phyloP scores from a whole-genome alignment of 2,888 invertebrate species.

The Clusia tigrina region DNA sequence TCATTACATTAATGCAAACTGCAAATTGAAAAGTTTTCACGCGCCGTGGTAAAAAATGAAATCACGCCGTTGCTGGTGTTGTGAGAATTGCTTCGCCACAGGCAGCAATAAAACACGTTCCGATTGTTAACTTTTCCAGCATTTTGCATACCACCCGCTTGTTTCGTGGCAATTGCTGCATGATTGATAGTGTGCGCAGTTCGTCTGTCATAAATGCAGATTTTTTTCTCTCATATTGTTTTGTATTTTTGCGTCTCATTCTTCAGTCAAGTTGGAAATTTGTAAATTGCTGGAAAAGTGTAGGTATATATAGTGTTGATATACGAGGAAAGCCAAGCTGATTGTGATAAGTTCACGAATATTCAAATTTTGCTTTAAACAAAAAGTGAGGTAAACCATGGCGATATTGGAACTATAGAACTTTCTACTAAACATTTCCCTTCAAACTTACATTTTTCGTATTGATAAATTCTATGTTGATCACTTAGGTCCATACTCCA shows the following conservation, averaged over 20 bases:
- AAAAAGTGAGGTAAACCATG: too few species aligned
- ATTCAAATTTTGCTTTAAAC: too few species aligned
- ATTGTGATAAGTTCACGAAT: too few species aligned
- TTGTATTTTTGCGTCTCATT: background rate
- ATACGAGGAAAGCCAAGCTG: too few species aligned
- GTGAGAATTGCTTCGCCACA: background rate
- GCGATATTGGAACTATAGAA: too few species aligned
- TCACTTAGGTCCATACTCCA: too few species aligned
- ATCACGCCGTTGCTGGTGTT: background rate
- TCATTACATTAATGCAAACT: constrained; percentile 32
- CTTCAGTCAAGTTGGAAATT: background rate
- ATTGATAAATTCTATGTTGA: too few species aligned
- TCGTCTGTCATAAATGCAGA: background rate
- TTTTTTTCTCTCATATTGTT: background rate
- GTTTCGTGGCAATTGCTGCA: background rate
- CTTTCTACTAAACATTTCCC: too few species aligned
- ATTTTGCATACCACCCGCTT: constrained; percentile 6
- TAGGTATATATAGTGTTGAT: too few species aligned
- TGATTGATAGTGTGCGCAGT: background rate
- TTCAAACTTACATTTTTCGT: too few species aligned
- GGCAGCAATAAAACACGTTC: constrained; percentile 9
- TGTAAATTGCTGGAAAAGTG: background rate
- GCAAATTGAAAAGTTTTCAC: constrained; percentile 32
- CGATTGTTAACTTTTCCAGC: background rate
- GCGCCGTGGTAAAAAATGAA: background rate